These are phyloP conservation scores for Calonectris borealis DNA, from an alignment of 2,113 vertebrate species.

Conservation along the genomic window DNA sequence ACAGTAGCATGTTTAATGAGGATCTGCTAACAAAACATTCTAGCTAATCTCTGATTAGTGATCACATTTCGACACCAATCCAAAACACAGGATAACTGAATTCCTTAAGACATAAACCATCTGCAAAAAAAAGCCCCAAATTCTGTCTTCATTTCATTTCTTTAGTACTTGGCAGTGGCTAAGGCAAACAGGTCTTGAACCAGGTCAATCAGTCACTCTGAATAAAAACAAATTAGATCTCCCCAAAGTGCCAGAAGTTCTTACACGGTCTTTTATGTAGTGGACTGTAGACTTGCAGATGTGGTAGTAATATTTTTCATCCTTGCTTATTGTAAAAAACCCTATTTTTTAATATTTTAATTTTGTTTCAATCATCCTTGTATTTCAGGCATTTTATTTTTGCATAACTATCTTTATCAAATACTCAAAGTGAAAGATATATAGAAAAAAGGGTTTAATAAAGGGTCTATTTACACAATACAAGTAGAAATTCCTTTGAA, in stretches of 20 bases:
- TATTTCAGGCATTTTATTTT: neutral
- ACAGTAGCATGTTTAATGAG: slow-evolving; percentile 15
- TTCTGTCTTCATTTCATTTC: neutral
- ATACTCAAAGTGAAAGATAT: neutral
- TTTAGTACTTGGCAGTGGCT: neutral
- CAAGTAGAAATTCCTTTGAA: neutral
- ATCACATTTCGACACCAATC: neutral
- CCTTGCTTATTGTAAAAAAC: neutral
- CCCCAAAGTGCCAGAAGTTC: neutral
- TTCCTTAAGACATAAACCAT: neutral
- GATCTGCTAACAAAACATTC: slow-evolving; percentile 14
- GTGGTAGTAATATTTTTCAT: neutral
- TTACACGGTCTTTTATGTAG: neutral
- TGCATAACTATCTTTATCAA: neutral
- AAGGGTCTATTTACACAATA: neutral
- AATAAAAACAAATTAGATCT: neutral
- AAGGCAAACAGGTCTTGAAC: neutral
- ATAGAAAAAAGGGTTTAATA: neutral
- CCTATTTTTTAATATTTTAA: neutral
- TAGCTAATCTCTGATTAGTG: slow-evolving; percentile 8
- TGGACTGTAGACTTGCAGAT: neutral
- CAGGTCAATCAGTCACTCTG: neutral
- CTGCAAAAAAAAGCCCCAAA: neutral
- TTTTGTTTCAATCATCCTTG: neutral
- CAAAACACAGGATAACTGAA: neutral